Evolutionary conservation across 2,113 vertebrate genomes (phyloP).

Genomic region (Dicerorhinus sumatrensis): DNA sequence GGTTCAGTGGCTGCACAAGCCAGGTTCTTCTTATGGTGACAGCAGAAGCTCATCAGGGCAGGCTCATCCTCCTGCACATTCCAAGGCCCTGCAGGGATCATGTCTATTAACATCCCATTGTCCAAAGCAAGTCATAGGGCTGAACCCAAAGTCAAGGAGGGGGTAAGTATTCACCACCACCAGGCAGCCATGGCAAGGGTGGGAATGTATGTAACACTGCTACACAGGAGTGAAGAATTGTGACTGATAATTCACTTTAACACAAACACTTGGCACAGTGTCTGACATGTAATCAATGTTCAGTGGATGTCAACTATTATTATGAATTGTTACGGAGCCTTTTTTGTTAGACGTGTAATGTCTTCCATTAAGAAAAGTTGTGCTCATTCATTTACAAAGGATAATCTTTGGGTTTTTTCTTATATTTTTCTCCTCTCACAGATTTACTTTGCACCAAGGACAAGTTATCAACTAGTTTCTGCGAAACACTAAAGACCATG

Average conservation of each 20-base stretch:
- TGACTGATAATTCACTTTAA: not conserved
- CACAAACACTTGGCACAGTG: not conserved
- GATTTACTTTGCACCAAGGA: constrained; percentile 91
- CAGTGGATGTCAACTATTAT: not conserved
- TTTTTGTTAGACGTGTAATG: not conserved
- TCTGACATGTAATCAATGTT: not conserved
- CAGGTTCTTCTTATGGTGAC: not conserved
- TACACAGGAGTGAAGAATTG: not conserved
- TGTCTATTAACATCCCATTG: not conserved
- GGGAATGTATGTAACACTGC: not conserved
- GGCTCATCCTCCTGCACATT: not conserved
- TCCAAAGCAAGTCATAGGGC: not conserved
- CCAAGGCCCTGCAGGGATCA: not conserved
- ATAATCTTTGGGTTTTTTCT: not conserved
- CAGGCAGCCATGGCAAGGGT: not conserved
- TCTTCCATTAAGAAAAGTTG: not conserved
- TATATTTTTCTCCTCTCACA: constrained; percentile 72
- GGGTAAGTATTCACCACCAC: not conserved
- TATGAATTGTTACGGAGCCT: not conserved
- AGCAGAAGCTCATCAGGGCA: not conserved
- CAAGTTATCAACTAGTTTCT: constrained; percentile 93
- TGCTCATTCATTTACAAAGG: not conserved
- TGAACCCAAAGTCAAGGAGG: not conserved
- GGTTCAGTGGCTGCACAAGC: not conserved
- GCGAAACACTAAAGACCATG: constrained; percentile 92